These are phyloP conservation scores for Tinamus guttatus DNA, from an alignment of 2,113 vertebrate genomes.

Conservation along the genomic window DNA sequence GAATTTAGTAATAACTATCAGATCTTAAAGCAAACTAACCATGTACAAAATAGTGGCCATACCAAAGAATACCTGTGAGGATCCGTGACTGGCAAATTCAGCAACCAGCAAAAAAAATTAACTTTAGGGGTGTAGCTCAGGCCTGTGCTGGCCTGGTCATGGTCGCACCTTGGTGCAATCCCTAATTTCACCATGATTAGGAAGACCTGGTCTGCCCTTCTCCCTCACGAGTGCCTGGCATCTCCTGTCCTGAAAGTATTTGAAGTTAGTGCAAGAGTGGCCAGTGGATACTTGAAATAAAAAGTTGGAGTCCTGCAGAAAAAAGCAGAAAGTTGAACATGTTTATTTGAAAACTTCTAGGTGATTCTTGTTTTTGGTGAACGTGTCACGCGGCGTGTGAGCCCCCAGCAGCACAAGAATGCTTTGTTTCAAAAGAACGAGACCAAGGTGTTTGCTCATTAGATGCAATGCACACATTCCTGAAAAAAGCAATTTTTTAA, in stretches of 20 bases:
- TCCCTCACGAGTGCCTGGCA: neutral
- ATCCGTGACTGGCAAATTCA: neutral
- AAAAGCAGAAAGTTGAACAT: rapidly evolving
- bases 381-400: neutral
- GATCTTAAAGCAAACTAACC: neutral
- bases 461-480: conserved; percentile 23
- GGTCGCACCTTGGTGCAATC: neutral
- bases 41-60: neutral
- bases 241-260: neutral
- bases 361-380: neutral
- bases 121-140: too few species aligned
- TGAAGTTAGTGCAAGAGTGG: neutral
- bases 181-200: neutral
- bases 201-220: neutral
- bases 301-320: neutral
- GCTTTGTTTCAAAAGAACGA: neutral
- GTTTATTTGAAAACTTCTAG: conserved; percentile 1
- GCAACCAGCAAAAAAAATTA: neutral
- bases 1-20: neutral
- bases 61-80: neutral
- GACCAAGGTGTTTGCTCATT: conserved; percentile 39
- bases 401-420: neutral
- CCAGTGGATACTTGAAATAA: neutral
- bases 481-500: neutral
- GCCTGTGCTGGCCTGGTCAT: neutral